phyloP scores from a whole-genome alignment of 2,888 invertebrate species.

The Gryllus longicercus region DNA sequence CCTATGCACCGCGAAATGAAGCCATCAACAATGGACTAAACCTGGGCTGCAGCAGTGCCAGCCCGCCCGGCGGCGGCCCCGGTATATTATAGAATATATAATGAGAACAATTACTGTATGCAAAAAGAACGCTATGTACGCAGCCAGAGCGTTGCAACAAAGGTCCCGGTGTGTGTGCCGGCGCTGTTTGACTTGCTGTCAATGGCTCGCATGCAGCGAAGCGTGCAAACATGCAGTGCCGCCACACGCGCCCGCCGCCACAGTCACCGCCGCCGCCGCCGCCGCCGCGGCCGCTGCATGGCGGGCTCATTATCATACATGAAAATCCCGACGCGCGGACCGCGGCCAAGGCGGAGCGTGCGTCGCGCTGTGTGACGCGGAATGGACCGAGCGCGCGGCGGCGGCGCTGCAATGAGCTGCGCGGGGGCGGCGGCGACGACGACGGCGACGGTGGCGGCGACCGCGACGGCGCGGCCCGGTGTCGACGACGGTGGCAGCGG shows the following conservation, averaged over 20 bases:
- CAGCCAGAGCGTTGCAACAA: constrained; percentile 8
- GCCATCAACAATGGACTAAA: constrained; percentile 17
- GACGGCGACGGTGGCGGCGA: too few species aligned
- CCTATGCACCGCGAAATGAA: neutral
- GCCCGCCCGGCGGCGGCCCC: neutral
- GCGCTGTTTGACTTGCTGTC: constrained; percentile 17
- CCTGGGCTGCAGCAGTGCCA: neutral
- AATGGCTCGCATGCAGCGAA: constrained; percentile 17
- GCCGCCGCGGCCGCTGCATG: neutral
- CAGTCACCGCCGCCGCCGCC: neutral
- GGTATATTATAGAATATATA: constrained; percentile 10
- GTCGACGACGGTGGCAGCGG: too few species aligned
- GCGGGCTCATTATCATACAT: neutral
- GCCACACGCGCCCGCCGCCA: constrained; percentile 17
- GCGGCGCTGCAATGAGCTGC: too few species aligned
- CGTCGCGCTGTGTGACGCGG: too few species aligned
- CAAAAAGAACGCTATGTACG: constrained; percentile 17
- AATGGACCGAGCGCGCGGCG: too few species aligned
- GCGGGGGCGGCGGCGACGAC: too few species aligned
- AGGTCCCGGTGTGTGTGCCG: constrained; percentile 17
- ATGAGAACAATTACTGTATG: constrained; percentile 17
- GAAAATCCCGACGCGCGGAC: neutral
- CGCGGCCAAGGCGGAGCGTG: neutral
- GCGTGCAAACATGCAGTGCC: constrained; percentile 10
- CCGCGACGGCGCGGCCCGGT: too few species aligned